Evolutionary conservation across 2,888 invertebrate species (phyloP).

Genomic region (Rotaria magnacalcarata): DNA sequence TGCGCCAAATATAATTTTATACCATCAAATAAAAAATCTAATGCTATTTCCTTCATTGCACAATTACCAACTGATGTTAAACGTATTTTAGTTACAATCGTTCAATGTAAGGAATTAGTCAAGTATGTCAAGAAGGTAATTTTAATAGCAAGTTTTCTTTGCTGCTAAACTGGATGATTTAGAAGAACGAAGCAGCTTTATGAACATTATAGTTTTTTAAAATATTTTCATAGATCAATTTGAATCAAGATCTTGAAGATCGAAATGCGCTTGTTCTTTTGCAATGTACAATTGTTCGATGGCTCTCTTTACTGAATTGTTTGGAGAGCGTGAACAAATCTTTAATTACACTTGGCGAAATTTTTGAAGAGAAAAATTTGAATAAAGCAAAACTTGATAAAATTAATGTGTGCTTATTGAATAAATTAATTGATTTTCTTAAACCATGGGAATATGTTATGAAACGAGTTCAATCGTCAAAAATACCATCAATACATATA

Average conservation of each 20-base stretch:
- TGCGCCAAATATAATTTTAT: too few species aligned
- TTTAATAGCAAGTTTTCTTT: background rate
- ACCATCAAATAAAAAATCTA: too few species aligned
- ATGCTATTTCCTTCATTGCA: background rate
- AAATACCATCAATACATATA: background rate
- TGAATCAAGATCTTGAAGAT: background rate
- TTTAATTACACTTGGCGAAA: background rate
- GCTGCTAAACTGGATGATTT: too few species aligned
- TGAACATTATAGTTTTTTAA: too few species aligned
- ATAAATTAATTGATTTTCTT: background rate
- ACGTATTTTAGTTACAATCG: background rate
- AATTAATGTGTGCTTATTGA: background rate
- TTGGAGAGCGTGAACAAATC: background rate
- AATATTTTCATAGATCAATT: background rate
- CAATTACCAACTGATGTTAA: background rate
- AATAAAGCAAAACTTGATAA: background rate
- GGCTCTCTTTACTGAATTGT: background rate
- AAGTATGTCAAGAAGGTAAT: background rate
- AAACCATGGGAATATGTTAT: background rate
- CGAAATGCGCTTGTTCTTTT: background rate
- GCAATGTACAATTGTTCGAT: background rate
- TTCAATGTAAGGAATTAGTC: background rate
- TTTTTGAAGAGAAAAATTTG: background rate
- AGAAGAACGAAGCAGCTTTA: background rate
- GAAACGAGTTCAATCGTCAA: background rate